phyloP scores from a whole-genome alignment of 2,797 vertebrate genomes.

The Sphaeramia orbicularis region DNA sequence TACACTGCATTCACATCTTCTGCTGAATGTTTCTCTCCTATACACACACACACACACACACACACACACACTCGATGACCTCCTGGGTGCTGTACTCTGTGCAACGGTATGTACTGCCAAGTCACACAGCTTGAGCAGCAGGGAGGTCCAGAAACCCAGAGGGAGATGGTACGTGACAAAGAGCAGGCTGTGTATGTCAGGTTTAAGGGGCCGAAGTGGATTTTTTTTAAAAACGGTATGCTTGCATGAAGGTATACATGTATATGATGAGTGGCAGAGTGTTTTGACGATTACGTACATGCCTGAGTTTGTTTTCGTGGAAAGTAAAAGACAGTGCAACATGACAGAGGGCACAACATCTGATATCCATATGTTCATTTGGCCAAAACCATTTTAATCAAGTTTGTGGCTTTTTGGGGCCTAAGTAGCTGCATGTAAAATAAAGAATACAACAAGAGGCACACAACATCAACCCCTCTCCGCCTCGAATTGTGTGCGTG shows the following conservation, averaged over 20 bases:
- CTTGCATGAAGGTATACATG: conserved; percentile 19
- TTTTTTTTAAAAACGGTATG: conserved; percentile 12
- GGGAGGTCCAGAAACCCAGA: conserved; percentile 80
- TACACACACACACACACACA: conserved; percentile 52
- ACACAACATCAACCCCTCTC: conserved; percentile 19
- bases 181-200: conserved; percentile 65
- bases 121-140: conserved; percentile 82
- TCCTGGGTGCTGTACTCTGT: conserved; percentile 68
- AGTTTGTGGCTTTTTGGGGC: conserved; percentile 54
- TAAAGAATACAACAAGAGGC: conserved; percentile 47
- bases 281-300: conserved; percentile 13
- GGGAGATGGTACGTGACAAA: conserved; percentile 84
- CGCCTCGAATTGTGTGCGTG: conserved; percentile 48
- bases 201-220: conserved; percentile 37
- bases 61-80: conserved; percentile 62
- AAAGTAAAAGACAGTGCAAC: conserved; percentile 15
- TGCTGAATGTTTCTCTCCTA: conserved; percentile 24
- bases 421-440: conserved; percentile 55
- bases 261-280: conserved; percentile 32
- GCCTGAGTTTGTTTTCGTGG: conserved; percentile 26
- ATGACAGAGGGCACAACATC: conserved; percentile 61
- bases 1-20: conserved; percentile 26
- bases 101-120: conserved; percentile 78
- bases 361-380: conserved; percentile 71
- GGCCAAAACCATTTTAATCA: conserved; percentile 61